A percentile compares a stretch with the other conserved stretches of the same genome.
Conservation (phyloP, 2,113 vertebrate species). For the Castor canadensis region DNA sequence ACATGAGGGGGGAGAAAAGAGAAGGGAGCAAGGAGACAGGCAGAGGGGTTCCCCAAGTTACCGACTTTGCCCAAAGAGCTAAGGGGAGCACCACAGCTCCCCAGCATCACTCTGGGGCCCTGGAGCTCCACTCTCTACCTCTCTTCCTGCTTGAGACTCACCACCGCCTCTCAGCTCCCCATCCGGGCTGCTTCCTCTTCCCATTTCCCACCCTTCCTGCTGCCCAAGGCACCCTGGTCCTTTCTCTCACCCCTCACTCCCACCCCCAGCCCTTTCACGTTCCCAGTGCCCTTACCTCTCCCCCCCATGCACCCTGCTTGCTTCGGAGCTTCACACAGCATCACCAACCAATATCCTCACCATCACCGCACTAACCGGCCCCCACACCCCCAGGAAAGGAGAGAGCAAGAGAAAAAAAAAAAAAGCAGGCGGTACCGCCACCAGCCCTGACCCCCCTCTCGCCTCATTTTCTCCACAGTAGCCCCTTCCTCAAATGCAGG, state of each 20-base stretch:
- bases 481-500: slow-evolving; percentile 53
- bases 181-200: slow-evolving; percentile 5
- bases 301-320: slow-evolving; percentile 74
- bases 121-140: neutral
- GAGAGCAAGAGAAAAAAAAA: neutral
- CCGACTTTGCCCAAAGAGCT: slow-evolving; percentile 61
- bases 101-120: slow-evolving; percentile 36
- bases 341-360: slow-evolving; percentile 57
- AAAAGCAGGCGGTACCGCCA: slow-evolving; percentile 63
- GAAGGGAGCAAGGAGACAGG: slow-evolving; percentile 23
- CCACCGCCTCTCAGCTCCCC: neutral
- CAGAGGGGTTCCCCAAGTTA: slow-evolving; percentile 67
- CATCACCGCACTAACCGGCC: slow-evolving; percentile 63
- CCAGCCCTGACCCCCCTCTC: slow-evolving; percentile 51
- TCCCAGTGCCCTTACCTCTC: slow-evolving; percentile 60
- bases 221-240: slow-evolving; percentile 40
- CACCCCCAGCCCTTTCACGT: slow-evolving; percentile 4
- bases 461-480: slow-evolving; percentile 62
- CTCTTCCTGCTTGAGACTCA: neutral
- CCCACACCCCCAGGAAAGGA: slow-evolving; percentile 66
- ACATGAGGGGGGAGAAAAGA: slow-evolving; percentile 68
- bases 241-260: slow-evolving; percentile 47
- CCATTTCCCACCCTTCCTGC: neutral
- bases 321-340: slow-evolving; percentile 72
- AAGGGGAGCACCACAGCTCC: slow-evolving; percentile 56